phyloP scores from a whole-genome alignment of 92 coral and sea anemone genomes.

The Palythoa grandiflora region DNA sequence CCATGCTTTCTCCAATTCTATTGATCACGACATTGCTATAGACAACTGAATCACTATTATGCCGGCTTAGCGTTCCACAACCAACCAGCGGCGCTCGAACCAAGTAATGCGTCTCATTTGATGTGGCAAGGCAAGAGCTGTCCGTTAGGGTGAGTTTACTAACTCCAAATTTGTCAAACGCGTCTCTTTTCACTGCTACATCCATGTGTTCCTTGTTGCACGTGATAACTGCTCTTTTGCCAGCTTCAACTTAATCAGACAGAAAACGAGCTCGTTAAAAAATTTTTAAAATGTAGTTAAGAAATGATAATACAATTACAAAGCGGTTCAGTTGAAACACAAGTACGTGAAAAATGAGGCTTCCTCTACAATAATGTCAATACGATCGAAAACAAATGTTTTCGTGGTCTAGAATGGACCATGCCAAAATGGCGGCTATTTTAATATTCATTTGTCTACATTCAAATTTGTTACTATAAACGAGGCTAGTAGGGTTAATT shows the following conservation, averaged over 20 bases:
- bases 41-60: conserved; percentile 73
- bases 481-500: too few relatives aligned
- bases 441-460: too few relatives aligned
- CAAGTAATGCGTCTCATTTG: conserved; percentile 75
- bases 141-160: conserved; percentile 59
- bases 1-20: conserved; percentile 45
- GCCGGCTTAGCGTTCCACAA: conserved; percentile 83
- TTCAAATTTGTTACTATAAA: too few relatives aligned
- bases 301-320: background rate
- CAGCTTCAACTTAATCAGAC: conserved; percentile 14
- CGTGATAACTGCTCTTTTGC: conserved; percentile 49
- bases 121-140: conserved; percentile 72
- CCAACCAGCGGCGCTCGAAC: conserved; percentile 77
- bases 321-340: background rate
- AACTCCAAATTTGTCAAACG: conserved; percentile 56
- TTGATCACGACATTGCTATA: conserved; percentile 79
- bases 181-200: conserved; percentile 65
- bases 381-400: too few relatives aligned
- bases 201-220: conserved; percentile 76
- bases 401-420: too few relatives aligned
- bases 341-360: too few relatives aligned
- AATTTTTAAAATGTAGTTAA: background rate
- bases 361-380: too few relatives aligned
- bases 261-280: background rate
- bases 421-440: too few relatives aligned